A percentile compares a stretch with the other conserved stretches of the same genome.
Conservation (phyloP, 2,113 vertebrate genomes). For the Silurus meridionalis region DNA sequence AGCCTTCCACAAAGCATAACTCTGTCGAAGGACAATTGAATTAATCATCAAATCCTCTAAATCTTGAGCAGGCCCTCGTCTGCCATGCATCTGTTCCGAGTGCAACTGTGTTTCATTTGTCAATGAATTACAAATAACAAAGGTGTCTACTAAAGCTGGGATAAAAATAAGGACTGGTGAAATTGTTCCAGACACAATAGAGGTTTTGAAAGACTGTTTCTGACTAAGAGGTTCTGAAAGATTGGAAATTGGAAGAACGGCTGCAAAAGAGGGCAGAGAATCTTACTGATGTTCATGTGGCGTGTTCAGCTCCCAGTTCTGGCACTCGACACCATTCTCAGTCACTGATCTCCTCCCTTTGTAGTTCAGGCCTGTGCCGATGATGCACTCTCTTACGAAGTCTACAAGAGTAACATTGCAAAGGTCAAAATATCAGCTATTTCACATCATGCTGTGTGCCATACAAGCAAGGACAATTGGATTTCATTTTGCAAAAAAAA, state of each 20-base stretch:
- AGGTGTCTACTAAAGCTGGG: slow-evolving; percentile 19
- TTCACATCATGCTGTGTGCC: not conserved
- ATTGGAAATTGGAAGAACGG: not conserved
- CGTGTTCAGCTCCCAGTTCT: slow-evolving; percentile 91
- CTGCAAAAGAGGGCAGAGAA: not conserved
- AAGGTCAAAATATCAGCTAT: not conserved
- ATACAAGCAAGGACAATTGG: not conserved
- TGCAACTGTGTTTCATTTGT: slow-evolving; percentile 4
- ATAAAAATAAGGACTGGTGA: not conserved
- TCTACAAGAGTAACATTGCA: slow-evolving; percentile 27
- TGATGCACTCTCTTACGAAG: slow-evolving; percentile 87
- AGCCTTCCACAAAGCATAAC: not conserved
- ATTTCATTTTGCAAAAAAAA: not conserved
- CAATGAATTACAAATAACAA: slow-evolving; percentile 3
- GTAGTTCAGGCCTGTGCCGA: slow-evolving; percentile 89
- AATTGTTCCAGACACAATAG: not conserved
- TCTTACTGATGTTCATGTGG: slow-evolving; percentile 98
- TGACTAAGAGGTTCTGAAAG: not conserved
- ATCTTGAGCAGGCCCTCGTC: not conserved
- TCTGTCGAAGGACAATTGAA: not conserved
- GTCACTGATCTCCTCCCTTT: slow-evolving; percentile 87
- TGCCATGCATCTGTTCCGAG: slow-evolving; percentile 10
- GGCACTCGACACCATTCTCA: slow-evolving; percentile 85
- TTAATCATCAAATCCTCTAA: slow-evolving; percentile 11
- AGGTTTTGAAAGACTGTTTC: not conserved